These are phyloP conservation scores for Liasis olivaceus DNA, from an alignment of 2,797 vertebrate species.

Conservation along the genomic window DNA sequence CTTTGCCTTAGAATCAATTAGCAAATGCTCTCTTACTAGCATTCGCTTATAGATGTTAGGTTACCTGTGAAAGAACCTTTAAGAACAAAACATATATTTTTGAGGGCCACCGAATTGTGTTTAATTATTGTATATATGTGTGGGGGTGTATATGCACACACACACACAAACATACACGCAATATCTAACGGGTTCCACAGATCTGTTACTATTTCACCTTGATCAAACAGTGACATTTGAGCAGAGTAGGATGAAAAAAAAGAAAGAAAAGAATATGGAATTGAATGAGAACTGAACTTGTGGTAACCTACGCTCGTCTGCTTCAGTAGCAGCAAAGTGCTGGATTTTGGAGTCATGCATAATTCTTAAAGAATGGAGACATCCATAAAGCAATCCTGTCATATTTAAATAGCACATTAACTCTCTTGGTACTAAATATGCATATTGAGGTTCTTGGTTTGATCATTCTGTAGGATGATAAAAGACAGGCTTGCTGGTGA, in stretches of 20 bases:
- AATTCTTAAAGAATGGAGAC: neutral
- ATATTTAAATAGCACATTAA: slow-evolving; percentile 1
- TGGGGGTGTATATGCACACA: slow-evolving; percentile 14
- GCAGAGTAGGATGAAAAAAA: slow-evolving; percentile 17
- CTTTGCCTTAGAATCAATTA: neutral
- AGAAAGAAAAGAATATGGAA: neutral
- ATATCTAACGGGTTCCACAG: neutral
- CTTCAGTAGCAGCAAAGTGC: neutral
- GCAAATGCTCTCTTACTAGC: neutral
- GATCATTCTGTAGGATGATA: neutral
- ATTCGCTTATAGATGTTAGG: neutral
- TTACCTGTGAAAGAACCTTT: rapidly evolving
- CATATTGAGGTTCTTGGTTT: neutral
- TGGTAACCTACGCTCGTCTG: rapidly evolving
- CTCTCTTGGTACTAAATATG: slow-evolving; percentile 24
- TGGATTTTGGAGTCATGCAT: neutral
- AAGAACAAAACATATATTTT: neutral
- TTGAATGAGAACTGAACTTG: slow-evolving; percentile 5
- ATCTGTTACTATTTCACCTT: slow-evolving; percentile 18
- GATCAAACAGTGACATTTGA: slow-evolving; percentile 19
- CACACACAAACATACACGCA: neutral
- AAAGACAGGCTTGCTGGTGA: neutral
- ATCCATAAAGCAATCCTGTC: neutral
- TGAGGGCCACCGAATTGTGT: neutral
- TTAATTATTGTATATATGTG: slow-evolving; percentile 12